Evolutionary conservation across 2,888 invertebrate genomes (phyloP).

Genomic region (Drosophila picticornis): DNA sequence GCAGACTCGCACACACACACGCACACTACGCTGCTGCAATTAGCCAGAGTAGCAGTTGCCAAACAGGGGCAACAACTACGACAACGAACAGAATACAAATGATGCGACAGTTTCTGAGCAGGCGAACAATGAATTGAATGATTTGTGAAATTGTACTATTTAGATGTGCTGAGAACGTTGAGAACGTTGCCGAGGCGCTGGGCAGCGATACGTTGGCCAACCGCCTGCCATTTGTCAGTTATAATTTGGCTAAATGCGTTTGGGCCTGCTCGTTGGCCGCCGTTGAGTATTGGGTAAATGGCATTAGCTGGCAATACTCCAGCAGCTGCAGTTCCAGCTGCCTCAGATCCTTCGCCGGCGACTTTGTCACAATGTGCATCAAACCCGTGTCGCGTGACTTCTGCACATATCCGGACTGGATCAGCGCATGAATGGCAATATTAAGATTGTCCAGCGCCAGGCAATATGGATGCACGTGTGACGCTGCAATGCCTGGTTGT

Average conservation of each 20-base stretch:
- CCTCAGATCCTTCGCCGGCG: constrained; percentile 60
- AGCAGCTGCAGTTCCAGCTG: constrained; percentile 74
- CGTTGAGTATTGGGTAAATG: constrained; percentile 82
- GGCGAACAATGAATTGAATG: constrained; percentile 52
- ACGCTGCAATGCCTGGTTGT: constrained; percentile 52
- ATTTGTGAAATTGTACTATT: constrained; percentile 66
- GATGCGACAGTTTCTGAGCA: constrained; percentile 79
- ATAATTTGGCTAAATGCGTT: constrained; percentile 82
- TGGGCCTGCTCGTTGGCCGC: constrained; percentile 69
- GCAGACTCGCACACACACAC: background rate
- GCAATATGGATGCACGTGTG: constrained; percentile 89
- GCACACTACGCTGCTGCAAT: constrained; percentile 35
- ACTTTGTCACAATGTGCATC: constrained; percentile 48
- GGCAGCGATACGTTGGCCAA: constrained; percentile 23
- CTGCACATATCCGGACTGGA: constrained; percentile 80
- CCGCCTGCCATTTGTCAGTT: constrained; percentile 75
- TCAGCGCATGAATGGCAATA: constrained; percentile 87
- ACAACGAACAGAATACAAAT: constrained; percentile 73
- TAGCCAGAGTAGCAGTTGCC: constrained; percentile 71
- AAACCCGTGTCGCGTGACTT: constrained; percentile 76
- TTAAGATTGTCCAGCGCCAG: constrained; percentile 89
- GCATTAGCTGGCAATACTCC: constrained; percentile 83
- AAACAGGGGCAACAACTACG: constrained; percentile 73
- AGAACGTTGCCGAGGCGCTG: constrained; percentile 19
- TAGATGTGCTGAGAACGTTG: constrained; percentile 29